Percentiles rank a stretch among this genome's conserved stretches.
Evolutionary conservation across 2,888 invertebrate genomes (phyloP).

Genomic region (Drosophila nigricruria): DNA sequence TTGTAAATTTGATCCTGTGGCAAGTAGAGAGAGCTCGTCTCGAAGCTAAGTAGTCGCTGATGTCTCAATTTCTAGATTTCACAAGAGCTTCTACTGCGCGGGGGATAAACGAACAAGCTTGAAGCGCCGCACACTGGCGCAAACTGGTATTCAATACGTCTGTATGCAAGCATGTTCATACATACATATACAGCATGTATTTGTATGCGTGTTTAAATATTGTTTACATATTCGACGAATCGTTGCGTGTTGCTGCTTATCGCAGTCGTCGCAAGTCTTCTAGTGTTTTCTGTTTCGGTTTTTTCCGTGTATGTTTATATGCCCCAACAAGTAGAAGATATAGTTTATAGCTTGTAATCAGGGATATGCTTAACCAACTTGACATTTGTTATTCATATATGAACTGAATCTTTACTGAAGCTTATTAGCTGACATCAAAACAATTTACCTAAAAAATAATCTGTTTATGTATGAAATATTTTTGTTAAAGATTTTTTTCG

Average conservation of each 20-base stretch:
- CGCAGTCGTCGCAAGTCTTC: constrained; percentile 45
- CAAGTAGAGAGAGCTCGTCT: neutral
- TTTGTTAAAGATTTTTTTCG: no score
- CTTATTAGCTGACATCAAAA: neutral
- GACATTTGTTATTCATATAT: neutral
- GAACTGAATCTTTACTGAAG: neutral
- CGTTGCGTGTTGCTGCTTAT: constrained; percentile 40
- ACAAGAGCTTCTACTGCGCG: constrained; percentile 17
- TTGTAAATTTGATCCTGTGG: constrained; percentile 22
- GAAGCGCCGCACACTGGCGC: constrained; percentile 61
- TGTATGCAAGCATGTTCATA: constrained; percentile 6
- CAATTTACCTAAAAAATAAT: neutral
- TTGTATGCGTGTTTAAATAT: neutral
- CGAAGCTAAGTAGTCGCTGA: constrained; percentile 2
- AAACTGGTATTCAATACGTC: constrained; percentile 42
- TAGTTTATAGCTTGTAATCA: neutral
- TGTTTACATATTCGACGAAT: constrained; percentile 35
- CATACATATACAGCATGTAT: neutral
- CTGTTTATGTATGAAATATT: no score
- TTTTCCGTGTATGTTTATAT: neutral
- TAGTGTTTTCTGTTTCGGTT: constrained; percentile 54
- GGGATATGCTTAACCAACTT: neutral
- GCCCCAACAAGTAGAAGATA: neutral
- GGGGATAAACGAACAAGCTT: constrained; percentile 56
- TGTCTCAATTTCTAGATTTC: constrained; percentile 27